Conservation (phyloP, 2,113 vertebrate genomes). For the Tympanuchus pallidicinctus region DNA sequence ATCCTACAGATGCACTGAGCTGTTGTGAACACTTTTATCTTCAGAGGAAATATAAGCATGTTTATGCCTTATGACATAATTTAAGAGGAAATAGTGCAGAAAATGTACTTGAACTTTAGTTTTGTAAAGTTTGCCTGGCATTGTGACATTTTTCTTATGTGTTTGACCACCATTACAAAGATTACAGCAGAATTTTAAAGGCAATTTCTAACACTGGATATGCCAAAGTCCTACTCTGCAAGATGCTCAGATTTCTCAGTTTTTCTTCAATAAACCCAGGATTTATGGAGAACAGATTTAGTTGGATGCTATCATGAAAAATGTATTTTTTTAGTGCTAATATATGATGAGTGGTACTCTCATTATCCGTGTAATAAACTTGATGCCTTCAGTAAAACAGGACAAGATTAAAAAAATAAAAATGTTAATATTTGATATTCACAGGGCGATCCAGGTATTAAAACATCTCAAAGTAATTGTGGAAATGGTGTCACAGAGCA, state of each 20-base stretch:
- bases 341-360: background rate
- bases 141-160: background rate
- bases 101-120: background rate
- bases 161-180: background rate
- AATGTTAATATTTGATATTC: background rate
- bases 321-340: background rate
- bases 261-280: background rate
- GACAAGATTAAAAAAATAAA: background rate
- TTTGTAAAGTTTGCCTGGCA: background rate
- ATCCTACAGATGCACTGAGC: background rate
- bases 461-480: background rate
- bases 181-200: background rate
- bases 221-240: background rate
- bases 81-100: constrained; percentile 48
- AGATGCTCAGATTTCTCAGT: background rate
- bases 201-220: background rate
- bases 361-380: background rate
- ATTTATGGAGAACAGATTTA: background rate
- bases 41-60: background rate
- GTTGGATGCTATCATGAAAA: background rate
- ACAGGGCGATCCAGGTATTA: background rate
- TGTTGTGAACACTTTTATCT: background rate
- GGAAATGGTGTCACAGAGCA: background rate
- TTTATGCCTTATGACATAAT: constrained; percentile 45
- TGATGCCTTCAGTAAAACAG: background rate